Evolutionary conservation across 2,797 vertebrate genomes (phyloP), one percentile per base, ranked within the genome.

Genomic region (Melanotaenia parkinsoni): DNA sequence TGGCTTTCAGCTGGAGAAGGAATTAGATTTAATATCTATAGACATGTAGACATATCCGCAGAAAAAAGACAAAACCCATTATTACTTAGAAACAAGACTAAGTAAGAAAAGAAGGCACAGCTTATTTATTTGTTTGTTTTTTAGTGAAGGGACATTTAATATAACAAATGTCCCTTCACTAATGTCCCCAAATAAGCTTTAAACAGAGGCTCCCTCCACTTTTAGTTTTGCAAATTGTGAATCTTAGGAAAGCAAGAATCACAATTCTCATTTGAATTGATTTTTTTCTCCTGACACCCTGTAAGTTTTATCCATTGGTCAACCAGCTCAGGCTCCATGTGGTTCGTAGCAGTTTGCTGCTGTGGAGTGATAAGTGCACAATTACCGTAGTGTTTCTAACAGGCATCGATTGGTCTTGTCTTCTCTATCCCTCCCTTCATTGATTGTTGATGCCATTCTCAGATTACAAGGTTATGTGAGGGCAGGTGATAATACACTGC

Each of bases 341-440:
- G 82, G 79, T 90, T 91, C 70, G 79, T 35, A 67, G 78, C 73
- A 33, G 83, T 82, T 81, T 65, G 70, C 81, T 79, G 81, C 71
- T 69, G 70, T 75, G 79, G 79, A 74, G 82, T 83, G 92, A 93
- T 92, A 93, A 91, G 86, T 89, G 81, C 67, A 75, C 88, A 91
- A 89, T 93, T 92, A 88, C 82, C 43, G 20, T 45, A 64, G 66
- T 78, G 83, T 91, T 90, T 85, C 81, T 84, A 85, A 90, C 86
- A 71, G 85, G 62, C 84, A 94, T 94, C 80, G 90, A 94, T 92
- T 83, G 76, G 51, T 80, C 88, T 83, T 86, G 87, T 93, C 88
- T 85, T 92, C 88, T 89, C 87, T 84, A 84, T 80, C 75, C 84
- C 82, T 85, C 78, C 70, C 60, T 70, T 67, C 86, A 93, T 89